A percentile compares a stretch with the other conserved stretches of the same genome.
Evolutionary conservation across 2,113 vertebrate species (phyloP).

Genomic region (Microcebus tavaratra): DNA sequence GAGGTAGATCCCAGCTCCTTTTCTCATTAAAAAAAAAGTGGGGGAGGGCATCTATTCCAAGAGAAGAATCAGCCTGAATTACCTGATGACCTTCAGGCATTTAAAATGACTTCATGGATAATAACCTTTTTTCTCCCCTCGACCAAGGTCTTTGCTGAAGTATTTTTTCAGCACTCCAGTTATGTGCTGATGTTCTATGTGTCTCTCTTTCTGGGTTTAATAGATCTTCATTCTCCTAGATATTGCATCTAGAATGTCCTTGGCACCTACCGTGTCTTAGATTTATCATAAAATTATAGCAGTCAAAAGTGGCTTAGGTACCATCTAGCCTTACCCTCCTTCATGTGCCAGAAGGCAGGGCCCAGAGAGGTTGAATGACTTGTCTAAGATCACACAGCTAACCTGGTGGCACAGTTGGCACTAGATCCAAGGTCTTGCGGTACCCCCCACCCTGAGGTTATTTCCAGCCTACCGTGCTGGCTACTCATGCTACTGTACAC

Average conservation of each 20-base stretch:
- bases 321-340: background rate
- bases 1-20: background rate
- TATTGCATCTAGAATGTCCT: background rate
- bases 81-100: background rate
- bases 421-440: background rate
- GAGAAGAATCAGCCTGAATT: background rate
- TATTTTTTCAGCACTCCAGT: background rate
- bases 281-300: constrained; percentile 15
- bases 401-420: background rate
- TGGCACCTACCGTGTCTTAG: background rate
- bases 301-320: background rate
- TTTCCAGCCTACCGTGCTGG: background rate
- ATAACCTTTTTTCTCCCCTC: background rate
- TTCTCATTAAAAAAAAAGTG: background rate
- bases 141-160: background rate
- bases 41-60: background rate
- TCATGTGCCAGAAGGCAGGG: background rate
- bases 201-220: constrained; percentile 14
- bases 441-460: background rate
- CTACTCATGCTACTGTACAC: background rate
- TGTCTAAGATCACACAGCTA: background rate
- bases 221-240: background rate
- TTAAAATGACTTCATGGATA: background rate
- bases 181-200: background rate
- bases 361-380: background rate